Percentiles rank a stretch among this genome's conserved stretches.
Evolutionary conservation across 2,797 vertebrate species (phyloP).

Genomic region (Enteromius afrohamiltoni): DNA sequence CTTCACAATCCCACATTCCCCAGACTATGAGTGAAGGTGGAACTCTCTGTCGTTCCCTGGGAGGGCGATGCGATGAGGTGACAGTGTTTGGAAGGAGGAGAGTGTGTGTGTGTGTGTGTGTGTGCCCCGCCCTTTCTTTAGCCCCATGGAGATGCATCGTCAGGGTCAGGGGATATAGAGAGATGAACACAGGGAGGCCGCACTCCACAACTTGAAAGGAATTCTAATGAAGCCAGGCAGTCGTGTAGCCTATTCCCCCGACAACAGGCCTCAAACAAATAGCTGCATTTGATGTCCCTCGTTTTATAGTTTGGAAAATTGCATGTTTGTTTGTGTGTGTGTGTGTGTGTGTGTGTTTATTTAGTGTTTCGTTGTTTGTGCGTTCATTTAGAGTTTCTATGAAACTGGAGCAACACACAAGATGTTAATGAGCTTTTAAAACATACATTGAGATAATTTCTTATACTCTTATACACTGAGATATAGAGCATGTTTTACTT

Average conservation of each 20-base stretch:
- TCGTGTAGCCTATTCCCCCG: conserved; percentile 82
- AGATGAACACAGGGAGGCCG: conserved; percentile 81
- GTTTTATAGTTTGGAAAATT: conserved; percentile 82
- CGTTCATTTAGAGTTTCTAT: conserved; percentile 62
- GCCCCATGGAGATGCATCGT: conserved; percentile 75
- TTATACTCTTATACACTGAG: no score
- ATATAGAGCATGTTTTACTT: neutral
- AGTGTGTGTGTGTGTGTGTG: conserved; percentile 58
- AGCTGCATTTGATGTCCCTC: conserved; percentile 86
- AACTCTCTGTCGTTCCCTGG: conserved; percentile 76
- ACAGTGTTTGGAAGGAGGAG: conserved; percentile 75
- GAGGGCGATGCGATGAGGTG: conserved; percentile 75
- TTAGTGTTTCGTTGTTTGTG: conserved; percentile 68
- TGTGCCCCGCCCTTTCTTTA: conserved; percentile 76
- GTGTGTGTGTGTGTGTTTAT: conserved; percentile 51
- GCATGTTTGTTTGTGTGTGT: conserved; percentile 64
- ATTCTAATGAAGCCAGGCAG: conserved; percentile 83
- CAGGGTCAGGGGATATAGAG: conserved; percentile 83
- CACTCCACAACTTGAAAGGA: conserved; percentile 84
- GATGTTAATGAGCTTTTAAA: conserved; percentile 20
- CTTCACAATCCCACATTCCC: conserved; percentile 58
- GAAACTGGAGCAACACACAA: conserved; percentile 40
- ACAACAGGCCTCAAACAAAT: conserved; percentile 86
- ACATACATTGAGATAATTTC: neutral
- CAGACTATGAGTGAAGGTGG: conserved; percentile 71